Evolutionary conservation across 2,888 invertebrate species (phyloP), one percentile per base, ranked within the genome.

Genomic region (Caenorhabditis sinica): DNA sequence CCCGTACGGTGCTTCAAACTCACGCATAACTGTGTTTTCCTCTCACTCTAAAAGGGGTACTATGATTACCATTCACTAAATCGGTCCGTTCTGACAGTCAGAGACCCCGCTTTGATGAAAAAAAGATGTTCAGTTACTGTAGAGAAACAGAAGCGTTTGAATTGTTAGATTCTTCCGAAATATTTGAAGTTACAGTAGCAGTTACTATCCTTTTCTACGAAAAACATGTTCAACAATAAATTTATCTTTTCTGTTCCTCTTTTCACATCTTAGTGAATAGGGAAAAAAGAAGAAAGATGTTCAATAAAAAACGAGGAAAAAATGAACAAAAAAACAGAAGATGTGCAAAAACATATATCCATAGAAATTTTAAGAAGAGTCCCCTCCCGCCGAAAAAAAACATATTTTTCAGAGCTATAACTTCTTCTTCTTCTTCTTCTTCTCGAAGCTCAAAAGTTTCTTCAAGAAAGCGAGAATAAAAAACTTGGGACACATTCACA

Each of bases 401-500:
- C 71, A 60, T 72, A 30, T 60, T 72, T 40, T 60, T 33, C 2
- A 17, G n/a, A n/a, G 60, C 60, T 20, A 30, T n/a, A 60, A 33
- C 56, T 56, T 56, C 23, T 60, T 5, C n/a, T n/a, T n/a, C n/a
- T n/a, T n/a, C n/a, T n/a, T 33, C 49, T 15, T 23, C n/a, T 49
- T n/a, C n/a, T 49, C 17, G 28, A 25, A 28, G 53, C 25, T 53
- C 23, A 28, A 60, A 60, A 60, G n/a, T 28, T 45, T 3, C 45
- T 11, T 30, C n/a, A 43, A 45, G n/a, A 43, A 25, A 13, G 40
- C 13, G 30, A 58, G 36, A 61, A 28, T 17, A 28, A 17, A 65
- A 65, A 65, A 65, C 65, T 65, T 65, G 71, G 71, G 73, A 73
- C 61, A 74, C 63, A 60, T 74, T 51, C 74, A 63, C 61, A 71